These are phyloP conservation scores for Epizoanthus fatuus DNA, from an alignment of 92 coral and sea anemone species.

Conservation along the genomic window DNA sequence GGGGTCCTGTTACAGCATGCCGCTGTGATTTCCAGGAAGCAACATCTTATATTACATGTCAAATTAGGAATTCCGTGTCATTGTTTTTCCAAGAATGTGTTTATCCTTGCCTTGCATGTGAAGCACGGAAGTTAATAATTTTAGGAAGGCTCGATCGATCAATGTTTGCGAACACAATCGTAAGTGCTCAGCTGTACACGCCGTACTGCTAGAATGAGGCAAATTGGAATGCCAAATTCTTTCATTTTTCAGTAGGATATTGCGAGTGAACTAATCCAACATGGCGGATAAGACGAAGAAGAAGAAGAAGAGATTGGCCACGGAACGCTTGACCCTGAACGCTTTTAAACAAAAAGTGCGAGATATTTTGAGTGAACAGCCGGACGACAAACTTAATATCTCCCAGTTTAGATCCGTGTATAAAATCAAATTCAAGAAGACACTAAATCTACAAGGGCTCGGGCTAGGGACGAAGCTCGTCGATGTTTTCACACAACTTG, in stretches of 20 bases:
- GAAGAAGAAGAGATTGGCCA: neutral
- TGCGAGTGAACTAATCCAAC: neutral
- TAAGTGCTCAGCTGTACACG: too few species aligned
- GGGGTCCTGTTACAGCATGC: neutral
- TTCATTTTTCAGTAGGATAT: too few species aligned
- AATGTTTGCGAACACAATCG: too few species aligned
- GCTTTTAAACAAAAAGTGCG: constrained; percentile 43
- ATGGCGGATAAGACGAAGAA: constrained; percentile 18
- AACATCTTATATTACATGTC: neutral
- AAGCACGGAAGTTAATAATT: neutral
- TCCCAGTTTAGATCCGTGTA: constrained; percentile 27
- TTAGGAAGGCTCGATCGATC: too few species aligned
- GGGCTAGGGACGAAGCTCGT: neutral
- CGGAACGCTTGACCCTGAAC: neutral
- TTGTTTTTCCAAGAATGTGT: too few species aligned
- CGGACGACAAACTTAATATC: constrained; percentile 24
- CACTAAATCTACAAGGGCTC: constrained; percentile 18
- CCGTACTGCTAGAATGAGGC: too few species aligned
- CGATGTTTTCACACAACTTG: constrained; percentile 29
- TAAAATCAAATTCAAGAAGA: constrained; percentile 32
- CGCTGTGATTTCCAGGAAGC: neutral
- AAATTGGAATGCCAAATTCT: too few species aligned
- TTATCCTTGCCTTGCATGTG: neutral
- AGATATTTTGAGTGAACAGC: constrained; percentile 36
- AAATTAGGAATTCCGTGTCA: too few species aligned